Evolutionary conservation across 2,888 invertebrate genomes (phyloP), one percentile per base, ranked within the genome.

Genomic region (Synanthedon andrenaeformis): DNA sequence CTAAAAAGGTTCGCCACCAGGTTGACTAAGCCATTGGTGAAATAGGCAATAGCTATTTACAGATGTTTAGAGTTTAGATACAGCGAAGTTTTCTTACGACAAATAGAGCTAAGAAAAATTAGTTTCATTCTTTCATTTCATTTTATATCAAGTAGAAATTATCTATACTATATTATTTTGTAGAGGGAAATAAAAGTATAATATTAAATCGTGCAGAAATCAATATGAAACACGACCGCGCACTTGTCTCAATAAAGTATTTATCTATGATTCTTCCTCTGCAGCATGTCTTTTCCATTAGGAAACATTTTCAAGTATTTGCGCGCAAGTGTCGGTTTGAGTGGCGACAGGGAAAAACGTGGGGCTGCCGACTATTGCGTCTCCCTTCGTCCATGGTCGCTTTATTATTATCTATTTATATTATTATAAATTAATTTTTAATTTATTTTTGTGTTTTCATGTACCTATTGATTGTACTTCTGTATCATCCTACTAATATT

Each of bases 231-330:
- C 75, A 77, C 65, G 73, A 66, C 67, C 70, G 60, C 66, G 76
- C 76, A 75, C 84, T 85, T 76, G 84, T 82, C 72, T 68, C 82
- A 74, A 82, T 86, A 83, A 86, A 85, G 86, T 85, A 86, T 86
- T 86, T 85, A 86, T 78, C 69, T 82, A 79, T 78, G 72, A 67
- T 59, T 73, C 71, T 72, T 72, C 73, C 67, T 65, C 68, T 67
- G 79, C 65, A 86, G 86, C 86, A 87, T 82, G 85, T 86, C 78
- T 87, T 85, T 87, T 87, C 86, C 86, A 87, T 87, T 87, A 86
- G 82, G 77, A 75, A 75, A 79, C 82, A 73, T 70, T 51, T 69
- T 81, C 71, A 70, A 84, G 82, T 84, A 79, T 84, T 85, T 85
- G 86, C 77, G 72, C 66, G 76, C 78, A 71, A 81, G 81, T 80